phyloP scores from a whole-genome alignment of 2,888 invertebrate genomes.

The Chymomyza caudatula region DNA sequence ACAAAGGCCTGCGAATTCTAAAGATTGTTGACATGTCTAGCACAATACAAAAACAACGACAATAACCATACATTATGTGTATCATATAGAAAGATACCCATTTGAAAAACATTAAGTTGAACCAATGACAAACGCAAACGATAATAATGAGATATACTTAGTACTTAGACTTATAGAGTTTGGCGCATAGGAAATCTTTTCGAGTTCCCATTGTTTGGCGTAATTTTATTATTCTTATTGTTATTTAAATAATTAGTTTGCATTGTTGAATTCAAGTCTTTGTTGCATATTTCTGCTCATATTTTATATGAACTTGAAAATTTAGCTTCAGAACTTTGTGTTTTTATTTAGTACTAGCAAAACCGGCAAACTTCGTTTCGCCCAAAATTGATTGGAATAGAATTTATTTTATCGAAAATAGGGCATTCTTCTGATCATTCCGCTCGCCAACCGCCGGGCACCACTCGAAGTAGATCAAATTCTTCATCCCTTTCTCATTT shows the following conservation, averaged over 20 bases:
- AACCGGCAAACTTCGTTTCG: no score
- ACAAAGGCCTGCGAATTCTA: conserved; percentile 37
- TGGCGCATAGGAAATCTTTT: conserved; percentile 27
- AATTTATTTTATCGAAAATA: no score
- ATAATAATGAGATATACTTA: conserved; percentile 45
- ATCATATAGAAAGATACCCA: conserved; percentile 15
- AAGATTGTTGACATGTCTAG: conserved; percentile 27
- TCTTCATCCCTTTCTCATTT: no score
- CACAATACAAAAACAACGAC: conserved; percentile 10
- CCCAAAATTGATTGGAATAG: no score
- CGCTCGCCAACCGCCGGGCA: no score
- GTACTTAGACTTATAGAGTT: conserved; percentile 14
- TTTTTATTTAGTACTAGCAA: no score
- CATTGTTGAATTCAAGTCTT: conserved; percentile 26
- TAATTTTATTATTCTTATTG: conserved; percentile 22
- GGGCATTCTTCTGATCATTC: no score
- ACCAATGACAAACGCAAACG: conserved; percentile 11
- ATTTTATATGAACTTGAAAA: no score
- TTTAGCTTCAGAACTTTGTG: no score
- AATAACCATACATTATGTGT: not conserved
- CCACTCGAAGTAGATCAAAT: no score
- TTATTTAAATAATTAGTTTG: conserved; percentile 36
- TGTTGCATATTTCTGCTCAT: not conserved
- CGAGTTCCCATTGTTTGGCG: not conserved
- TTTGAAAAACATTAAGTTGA: conserved; percentile 16